These are phyloP conservation scores for Sprattus sprattus DNA, from an alignment of 2,113 vertebrate genomes.

Conservation along the genomic window DNA sequence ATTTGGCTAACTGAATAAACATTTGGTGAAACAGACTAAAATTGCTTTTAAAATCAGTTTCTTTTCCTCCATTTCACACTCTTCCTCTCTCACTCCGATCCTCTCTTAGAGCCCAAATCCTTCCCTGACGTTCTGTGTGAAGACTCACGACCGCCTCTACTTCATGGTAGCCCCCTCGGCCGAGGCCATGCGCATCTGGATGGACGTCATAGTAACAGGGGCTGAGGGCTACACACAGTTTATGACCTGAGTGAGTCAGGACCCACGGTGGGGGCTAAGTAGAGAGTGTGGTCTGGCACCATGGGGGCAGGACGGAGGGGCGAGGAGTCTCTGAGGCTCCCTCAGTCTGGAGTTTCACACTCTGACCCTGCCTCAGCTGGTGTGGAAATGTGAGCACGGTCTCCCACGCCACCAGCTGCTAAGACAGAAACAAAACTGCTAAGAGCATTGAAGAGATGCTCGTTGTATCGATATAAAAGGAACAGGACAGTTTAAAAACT, in stretches of 20 bases:
- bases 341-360: neutral
- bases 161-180: conserved; percentile 93
- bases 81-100: conserved; percentile 5
- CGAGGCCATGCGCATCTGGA: conserved; percentile 91
- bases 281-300: neutral
- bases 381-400: neutral
- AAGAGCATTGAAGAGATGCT: neutral
- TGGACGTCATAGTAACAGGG: conserved; percentile 88
- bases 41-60: neutral
- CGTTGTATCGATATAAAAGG: neutral
- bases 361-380: neutral
- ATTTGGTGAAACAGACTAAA: neutral
- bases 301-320: neutral
- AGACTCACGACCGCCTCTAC: conserved; percentile 95
- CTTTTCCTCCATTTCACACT: conserved; percentile 3
- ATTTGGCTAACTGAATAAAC: neutral
- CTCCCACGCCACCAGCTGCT: neutral
- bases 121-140: conserved; percentile 92
- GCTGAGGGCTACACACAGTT: conserved; percentile 97
- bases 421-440: conserved; percentile 9
- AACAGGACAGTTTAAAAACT: neutral
- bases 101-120: conserved; percentile 86
- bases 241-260: conserved; percentile 77
- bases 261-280: neutral
- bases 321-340: neutral